A percentile compares a stretch with the other conserved stretches of the same genome.
phyloP scores from a whole-genome alignment of 2,113 vertebrate species.

The Scolopax mira region DNA sequence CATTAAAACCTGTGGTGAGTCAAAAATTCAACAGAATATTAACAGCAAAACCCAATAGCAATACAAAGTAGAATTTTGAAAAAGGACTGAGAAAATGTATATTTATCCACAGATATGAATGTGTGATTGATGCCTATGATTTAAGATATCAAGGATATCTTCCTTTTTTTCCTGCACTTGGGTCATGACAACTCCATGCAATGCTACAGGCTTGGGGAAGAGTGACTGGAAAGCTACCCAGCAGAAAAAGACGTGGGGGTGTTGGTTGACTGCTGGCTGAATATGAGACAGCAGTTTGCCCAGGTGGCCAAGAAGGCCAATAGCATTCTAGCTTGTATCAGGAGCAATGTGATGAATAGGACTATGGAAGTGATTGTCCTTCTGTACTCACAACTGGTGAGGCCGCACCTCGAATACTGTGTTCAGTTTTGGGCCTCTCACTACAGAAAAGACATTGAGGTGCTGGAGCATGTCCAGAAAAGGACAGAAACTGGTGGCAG shows the following conservation, averaged over 20 bases:
- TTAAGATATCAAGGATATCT: neutral
- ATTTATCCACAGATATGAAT: neutral
- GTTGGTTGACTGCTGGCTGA: neutral
- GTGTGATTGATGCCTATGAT: neutral
- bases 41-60: neutral
- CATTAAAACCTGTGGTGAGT: neutral
- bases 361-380: neutral
- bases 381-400: neutral
- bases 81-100: neutral
- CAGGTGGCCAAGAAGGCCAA: neutral
- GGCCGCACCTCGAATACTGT: neutral
- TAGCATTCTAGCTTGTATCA: neutral
- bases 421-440: neutral
- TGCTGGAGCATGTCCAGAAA: neutral
- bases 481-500: neutral
- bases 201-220: neutral
- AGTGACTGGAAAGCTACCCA: neutral
- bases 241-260: neutral
- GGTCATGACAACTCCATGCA: neutral
- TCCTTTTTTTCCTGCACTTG: neutral
- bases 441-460: neutral
- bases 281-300: neutral
- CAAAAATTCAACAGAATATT: neutral
- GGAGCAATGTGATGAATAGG: neutral
- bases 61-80: neutral